Percentiles rank a stretch among this genome's conserved stretches.
These are phyloP conservation scores for Leptinotarsa defecta DNA, from an alignment of 1,140 invertebrate species.

Conservation along the genomic window DNA sequence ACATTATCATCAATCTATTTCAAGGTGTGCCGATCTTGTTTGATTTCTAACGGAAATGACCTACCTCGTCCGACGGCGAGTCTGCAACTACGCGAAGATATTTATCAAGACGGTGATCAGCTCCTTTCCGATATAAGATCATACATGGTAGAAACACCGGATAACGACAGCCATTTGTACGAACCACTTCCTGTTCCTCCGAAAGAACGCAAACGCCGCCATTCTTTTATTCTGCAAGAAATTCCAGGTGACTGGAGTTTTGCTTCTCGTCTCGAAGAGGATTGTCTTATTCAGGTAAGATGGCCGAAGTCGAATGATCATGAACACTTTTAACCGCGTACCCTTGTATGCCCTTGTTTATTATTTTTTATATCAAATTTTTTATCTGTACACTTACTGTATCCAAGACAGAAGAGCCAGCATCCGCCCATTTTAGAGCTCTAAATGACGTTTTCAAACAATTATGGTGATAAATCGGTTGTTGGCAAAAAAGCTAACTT, in stretches of 20 bases:
- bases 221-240: constrained; percentile 31
- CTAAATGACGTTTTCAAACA: too few relatives aligned
- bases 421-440: too few relatives aligned
- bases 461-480: too few relatives aligned
- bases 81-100: constrained; percentile 51
- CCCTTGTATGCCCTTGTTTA: too few relatives aligned
- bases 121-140: constrained; percentile 49
- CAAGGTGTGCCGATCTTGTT: constrained; percentile 32
- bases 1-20: neutral
- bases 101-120: constrained; percentile 50
- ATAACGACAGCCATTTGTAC: constrained; percentile 38
- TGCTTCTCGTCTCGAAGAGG: constrained; percentile 46
- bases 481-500: too few relatives aligned
- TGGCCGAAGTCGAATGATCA: too few relatives aligned
- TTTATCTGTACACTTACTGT: too few relatives aligned
- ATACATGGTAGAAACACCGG: constrained; percentile 47
- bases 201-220: constrained; percentile 43
- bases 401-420: too few relatives aligned
- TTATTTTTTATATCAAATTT: too few relatives aligned
- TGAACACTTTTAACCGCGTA: too few relatives aligned
- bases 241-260: constrained; percentile 45
- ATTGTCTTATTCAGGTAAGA: constrained; percentile 46
- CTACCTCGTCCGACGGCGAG: constrained; percentile 42
- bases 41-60: constrained; percentile 28
- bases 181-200: constrained; percentile 31